Base-by-base conservation (phyloP, 2,113 vertebrate genomes). In the Anoura caudifer region DNA sequence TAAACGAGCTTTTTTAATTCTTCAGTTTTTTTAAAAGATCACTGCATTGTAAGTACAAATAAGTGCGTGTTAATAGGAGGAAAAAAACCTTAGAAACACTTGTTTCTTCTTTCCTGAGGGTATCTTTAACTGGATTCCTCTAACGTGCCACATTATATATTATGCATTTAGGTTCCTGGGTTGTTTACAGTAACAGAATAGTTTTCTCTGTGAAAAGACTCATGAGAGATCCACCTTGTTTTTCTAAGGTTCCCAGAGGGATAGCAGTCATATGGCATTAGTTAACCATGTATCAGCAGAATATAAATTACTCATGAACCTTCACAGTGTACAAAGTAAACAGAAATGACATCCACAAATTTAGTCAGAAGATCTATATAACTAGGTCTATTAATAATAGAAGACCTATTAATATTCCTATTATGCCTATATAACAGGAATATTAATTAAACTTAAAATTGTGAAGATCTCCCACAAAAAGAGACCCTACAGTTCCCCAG, bases 141-240 rank as follows among this genome's bases (percentile, higher is more conserved):
- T 87, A 95, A 85, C 43, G 84, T 1, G 45, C 63, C 88, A 95
- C 82, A 83, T 76, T 94, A 94, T 94, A 89, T 80, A 97, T 84
- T 91, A 95, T 95, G 93, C 88, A 93, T 96, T 98, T 87, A 73
- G 75, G 76, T 47, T 88, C 91, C 85, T 81, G 72, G 90, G 96
- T 97, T 98, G 95, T 97, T 97, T 97, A 97, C 95, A 95, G 97
- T 97, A 97, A 97, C 93, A 96, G 93, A 97, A 91, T 65, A 95
- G 91, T 95, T 89, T 94, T 95, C 91, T 97, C 93, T 96, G 95
- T 89, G 94, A 91, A 95, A 86, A 97, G 87, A 91, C 94, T 97
- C 97, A 87, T 76, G 96, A 97, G 97, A 95, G 80, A 97, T 96
- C 83, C 33, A 92, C 70, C 91, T 97, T 98, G 97, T 97, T 97